phyloP scores from a whole-genome alignment of 2,888 invertebrate genomes.

The Meghimatium bilineatum region DNA sequence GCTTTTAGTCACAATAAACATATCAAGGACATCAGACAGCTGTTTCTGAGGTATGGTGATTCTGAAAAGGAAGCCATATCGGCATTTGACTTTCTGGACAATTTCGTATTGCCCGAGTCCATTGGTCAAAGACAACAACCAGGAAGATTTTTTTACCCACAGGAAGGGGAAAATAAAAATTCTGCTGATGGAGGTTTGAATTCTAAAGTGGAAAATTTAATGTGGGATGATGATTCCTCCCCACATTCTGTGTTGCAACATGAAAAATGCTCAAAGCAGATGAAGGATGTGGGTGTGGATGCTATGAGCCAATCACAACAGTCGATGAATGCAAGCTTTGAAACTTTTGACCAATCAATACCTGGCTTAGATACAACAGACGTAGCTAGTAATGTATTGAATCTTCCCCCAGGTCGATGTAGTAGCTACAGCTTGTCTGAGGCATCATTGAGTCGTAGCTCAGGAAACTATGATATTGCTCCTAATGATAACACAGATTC shows the following conservation, averaged over 20 bases:
- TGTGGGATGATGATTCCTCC: neutral
- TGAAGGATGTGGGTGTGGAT: slow-evolving; percentile 33
- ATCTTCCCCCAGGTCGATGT: neutral
- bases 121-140: slow-evolving; percentile 1
- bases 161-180: neutral
- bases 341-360: slow-evolving; percentile 31
- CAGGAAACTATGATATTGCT: neutral
- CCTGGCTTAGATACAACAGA: neutral
- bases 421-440: slow-evolving; percentile 10
- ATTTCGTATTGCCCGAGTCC: slow-evolving; percentile 57
- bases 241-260: neutral
- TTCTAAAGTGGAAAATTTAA: neutral
- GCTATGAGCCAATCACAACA: slow-evolving; percentile 35
- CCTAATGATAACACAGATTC: neutral
- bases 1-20: slow-evolving; percentile 38
- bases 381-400: neutral
- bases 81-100: slow-evolving; percentile 68
- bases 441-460: neutral
- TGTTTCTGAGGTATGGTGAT: slow-evolving; percentile 63
- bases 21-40: slow-evolving; percentile 59
- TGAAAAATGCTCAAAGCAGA: slow-evolving; percentile 17
- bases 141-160: neutral
- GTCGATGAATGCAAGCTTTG: slow-evolving; percentile 40
- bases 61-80: slow-evolving; percentile 67
- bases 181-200: neutral